Conservation (phyloP, 2,888 invertebrate genomes). For the Andrena marginata region DNA sequence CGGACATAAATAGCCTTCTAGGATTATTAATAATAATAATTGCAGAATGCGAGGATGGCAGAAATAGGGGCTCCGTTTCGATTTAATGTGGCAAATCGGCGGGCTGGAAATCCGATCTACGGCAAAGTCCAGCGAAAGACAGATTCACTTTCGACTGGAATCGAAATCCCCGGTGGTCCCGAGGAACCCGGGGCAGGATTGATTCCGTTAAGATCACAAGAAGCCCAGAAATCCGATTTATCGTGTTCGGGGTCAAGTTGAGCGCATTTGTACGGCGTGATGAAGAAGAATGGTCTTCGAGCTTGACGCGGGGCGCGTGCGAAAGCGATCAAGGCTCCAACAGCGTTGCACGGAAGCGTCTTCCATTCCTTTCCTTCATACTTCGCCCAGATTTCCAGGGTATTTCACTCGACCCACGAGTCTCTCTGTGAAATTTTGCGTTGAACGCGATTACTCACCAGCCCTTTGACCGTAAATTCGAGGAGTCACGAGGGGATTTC, state of each 20-base stretch:
- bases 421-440: background rate
- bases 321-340: slow-evolving; percentile 33
- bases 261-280: slow-evolving; percentile 69
- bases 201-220: slow-evolving; percentile 68
- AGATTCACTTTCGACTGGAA: slow-evolving; percentile 65
- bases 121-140: slow-evolving; percentile 38
- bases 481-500: background rate
- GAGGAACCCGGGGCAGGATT: slow-evolving; percentile 45
- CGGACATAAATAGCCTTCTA: background rate
- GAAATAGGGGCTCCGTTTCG: slow-evolving; percentile 35
- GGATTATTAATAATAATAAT: too few species aligned
- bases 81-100: slow-evolving; percentile 47
- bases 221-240: slow-evolving; percentile 71
- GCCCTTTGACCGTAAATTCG: slow-evolving; percentile 8
- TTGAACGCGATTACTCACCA: slow-evolving; percentile 6
- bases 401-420: background rate
- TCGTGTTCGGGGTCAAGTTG: slow-evolving; percentile 73
- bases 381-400: background rate
- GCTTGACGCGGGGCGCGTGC: slow-evolving; percentile 65
- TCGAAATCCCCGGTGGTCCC: slow-evolving; percentile 54
- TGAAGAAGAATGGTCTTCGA: slow-evolving; percentile 68
- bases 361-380: slow-evolving; percentile 4
- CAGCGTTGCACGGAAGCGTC: background rate
- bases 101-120: slow-evolving; percentile 37
- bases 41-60: background rate